These are phyloP conservation scores for Cryptotermes secundus DNA, from an alignment of 1,140 invertebrate species.

Conservation along the genomic window DNA sequence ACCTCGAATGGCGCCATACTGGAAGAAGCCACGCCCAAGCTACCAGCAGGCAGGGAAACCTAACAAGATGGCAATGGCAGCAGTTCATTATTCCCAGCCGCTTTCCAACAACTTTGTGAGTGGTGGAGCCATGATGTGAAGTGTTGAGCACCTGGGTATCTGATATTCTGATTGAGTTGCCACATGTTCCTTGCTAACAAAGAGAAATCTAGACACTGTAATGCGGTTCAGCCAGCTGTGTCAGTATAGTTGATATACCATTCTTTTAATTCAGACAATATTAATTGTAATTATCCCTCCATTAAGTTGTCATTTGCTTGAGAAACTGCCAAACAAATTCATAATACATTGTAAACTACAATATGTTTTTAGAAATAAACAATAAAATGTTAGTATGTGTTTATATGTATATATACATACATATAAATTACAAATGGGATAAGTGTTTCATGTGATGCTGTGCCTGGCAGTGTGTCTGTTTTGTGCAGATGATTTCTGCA, in stretches of 20 bases:
- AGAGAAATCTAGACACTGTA: not conserved
- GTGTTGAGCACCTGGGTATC: not conserved
- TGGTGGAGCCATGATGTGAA: constrained; percentile 29
- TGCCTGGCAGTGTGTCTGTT: not conserved
- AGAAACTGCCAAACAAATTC: not conserved
- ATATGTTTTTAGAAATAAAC: not conserved
- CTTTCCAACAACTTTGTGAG: constrained; percentile 30
- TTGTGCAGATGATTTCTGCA: not conserved
- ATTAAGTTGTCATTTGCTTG: not conserved
- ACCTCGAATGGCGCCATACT: constrained; percentile 27
- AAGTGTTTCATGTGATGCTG: too few species aligned
- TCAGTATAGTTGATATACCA: not conserved
- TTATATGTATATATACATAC: not conserved
- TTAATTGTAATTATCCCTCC: not conserved
- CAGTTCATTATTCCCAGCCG: constrained; percentile 29
- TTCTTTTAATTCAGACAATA: too few species aligned
- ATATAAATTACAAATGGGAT: too few species aligned
- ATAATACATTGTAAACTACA: not conserved
- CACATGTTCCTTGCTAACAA: not conserved
- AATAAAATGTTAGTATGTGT: not conserved
- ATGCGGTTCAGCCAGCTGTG: not conserved
- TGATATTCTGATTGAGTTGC: not conserved
- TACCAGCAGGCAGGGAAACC: constrained; percentile 4
- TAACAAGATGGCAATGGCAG: constrained; percentile 20
- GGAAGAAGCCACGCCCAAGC: constrained; percentile 17